A percentile compares a stretch with the other conserved stretches of the same genome.
Conservation (phyloP, 2,888 invertebrate genomes). For the Nowickia ferox region DNA sequence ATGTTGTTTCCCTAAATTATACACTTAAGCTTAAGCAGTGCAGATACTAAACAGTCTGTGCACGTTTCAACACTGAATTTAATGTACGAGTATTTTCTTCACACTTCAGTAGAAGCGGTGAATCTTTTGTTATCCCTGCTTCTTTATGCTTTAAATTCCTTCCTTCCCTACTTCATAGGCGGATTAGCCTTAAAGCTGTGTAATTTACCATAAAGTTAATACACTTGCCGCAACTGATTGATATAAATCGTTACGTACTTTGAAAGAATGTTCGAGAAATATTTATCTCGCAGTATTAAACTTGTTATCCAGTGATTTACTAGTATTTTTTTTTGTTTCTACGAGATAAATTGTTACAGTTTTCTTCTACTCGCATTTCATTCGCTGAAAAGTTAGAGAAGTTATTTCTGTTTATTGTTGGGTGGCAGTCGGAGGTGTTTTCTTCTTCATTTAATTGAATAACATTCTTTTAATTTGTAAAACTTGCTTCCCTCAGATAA, state of each 20-base stretch:
- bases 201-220: background rate
- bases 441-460: background rate
- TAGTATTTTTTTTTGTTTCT: background rate
- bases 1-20: too few relatives aligned
- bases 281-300: background rate
- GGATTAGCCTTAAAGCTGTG: background rate
- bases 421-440: background rate
- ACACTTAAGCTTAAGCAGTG: too few relatives aligned
- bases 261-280: background rate
- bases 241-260: background rate
- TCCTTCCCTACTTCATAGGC: background rate
- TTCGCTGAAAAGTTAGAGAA: constrained; percentile 5
- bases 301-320: background rate
- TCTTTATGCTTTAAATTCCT: constrained; percentile 15
- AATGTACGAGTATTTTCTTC: background rate
- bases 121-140: background rate
- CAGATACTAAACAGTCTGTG: background rate
- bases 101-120: background rate
- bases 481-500: background rate
- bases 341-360: background rate
- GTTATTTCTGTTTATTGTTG: background rate
- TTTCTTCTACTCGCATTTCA: constrained; percentile 11
- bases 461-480: constrained; percentile 39
- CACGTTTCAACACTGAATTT: background rate
- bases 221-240: background rate